A percentile compares a stretch with the other conserved stretches of the same genome.
These are phyloP conservation scores for Nebria salina DNA, from an alignment of 2,888 invertebrate species.

Conservation along the genomic window DNA sequence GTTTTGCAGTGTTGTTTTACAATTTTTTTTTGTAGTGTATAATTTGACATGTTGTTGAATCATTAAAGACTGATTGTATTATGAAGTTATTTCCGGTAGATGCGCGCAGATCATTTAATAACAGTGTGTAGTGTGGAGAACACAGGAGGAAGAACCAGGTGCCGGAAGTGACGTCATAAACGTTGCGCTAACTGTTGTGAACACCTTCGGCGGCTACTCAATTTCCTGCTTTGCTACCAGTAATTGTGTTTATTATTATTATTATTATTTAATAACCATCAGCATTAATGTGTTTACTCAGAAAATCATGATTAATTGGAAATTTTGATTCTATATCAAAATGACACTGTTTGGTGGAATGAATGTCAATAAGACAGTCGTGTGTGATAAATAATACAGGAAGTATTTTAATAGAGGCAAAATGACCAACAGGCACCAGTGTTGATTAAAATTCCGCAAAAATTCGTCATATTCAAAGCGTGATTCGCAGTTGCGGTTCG, in stretches of 20 bases:
- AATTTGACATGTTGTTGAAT: neutral
- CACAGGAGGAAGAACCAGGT: neutral
- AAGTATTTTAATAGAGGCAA: neutral
- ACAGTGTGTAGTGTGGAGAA: neutral
- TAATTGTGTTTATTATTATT: slow-evolving; percentile 1
- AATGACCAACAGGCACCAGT: neutral
- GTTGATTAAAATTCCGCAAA: neutral
- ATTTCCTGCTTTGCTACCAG: neutral
- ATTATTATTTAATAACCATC: neutral
- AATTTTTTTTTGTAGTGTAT: neutral
- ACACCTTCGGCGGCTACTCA: slow-evolving; percentile 1
- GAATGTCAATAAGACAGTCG: too few relatives aligned
- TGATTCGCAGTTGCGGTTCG: neutral
- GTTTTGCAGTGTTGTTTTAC: neutral
- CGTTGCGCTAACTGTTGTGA: neutral
- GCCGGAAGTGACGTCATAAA: slow-evolving; percentile 1
- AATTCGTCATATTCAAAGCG: neutral
- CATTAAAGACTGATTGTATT: neutral
- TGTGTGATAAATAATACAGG: neutral
- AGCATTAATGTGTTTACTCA: neutral
- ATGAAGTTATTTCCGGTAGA: neutral
- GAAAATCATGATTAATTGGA: neutral
- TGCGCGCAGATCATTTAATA: neutral
- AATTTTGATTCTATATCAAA: too few relatives aligned
- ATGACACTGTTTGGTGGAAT: too few relatives aligned